Evolutionary conservation across 2,888 invertebrate species (phyloP), one percentile per base, ranked within the genome.

Genomic region (Agapetus fuscipes): DNA sequence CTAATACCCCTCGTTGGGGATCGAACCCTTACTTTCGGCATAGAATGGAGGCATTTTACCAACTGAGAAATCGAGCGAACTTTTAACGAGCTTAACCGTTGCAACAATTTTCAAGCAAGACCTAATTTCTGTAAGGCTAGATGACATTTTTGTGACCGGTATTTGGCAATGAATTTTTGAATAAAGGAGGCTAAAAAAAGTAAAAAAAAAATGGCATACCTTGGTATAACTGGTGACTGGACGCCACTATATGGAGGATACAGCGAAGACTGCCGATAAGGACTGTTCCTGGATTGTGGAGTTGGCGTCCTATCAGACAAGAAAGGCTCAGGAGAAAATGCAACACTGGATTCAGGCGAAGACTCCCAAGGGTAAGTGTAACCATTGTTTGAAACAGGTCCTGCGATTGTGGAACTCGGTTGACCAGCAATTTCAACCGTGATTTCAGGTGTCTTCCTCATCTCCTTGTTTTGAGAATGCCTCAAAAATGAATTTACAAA

Each of bases 331-430:
- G 47, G 49, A 17, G 49, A 49, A 26, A 49, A 66, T 30, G 66
- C 65, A 28, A 64, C 63, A 42, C 63, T 64, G 11, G 74, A 76
- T 39, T 66, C 66, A 3, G 67, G 67, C 16, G 72, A 72, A 20
- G 72, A 71, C 49, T 73, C 72, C 38, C 72, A 73, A 34, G 75
- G 49, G 30, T 48, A 40, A n/a, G 43, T 43, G 30, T 49, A 49
- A 2, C 48, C 48, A 31, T 49, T 49, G 24, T 13, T 44, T 11
- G 26, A 25, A 3, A 31, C 12, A 2, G 42, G 38, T 9, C 34
- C 16, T 10, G 41, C 34, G 13, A 17, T 47, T 17, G 27, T 39
- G 16, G 16, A 30, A 12, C 66, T 66, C 7, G 66, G 54, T 40
- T 64, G 62, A 50, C 69, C 69, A 28, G 46, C 45, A 15, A 48